Percentiles rank a stretch among this genome's conserved stretches.
Evolutionary conservation across 2,888 invertebrate species (phyloP).

Genomic region (Ophion ventricosus): DNA sequence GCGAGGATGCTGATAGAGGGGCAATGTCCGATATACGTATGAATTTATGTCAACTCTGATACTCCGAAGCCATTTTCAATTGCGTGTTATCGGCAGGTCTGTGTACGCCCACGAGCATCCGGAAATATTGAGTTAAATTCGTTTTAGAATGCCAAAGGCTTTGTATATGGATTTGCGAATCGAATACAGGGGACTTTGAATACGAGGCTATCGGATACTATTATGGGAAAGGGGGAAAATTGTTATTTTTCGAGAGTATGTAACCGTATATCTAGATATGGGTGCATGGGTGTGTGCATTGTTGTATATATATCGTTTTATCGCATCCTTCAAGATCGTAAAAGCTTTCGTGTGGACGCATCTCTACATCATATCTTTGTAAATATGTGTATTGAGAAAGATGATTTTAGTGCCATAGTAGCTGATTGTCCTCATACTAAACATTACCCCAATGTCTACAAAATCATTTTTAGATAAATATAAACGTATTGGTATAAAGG

Average conservation of each 20-base stretch:
- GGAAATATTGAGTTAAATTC: constrained; percentile 36
- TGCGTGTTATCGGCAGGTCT: constrained; percentile 50
- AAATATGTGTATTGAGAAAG: not conserved
- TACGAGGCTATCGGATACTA: constrained; percentile 14
- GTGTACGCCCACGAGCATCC: not conserved
- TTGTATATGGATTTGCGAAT: not conserved
- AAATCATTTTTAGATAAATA: not conserved
- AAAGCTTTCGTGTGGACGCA: constrained; percentile 27
- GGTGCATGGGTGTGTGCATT: constrained; percentile 15
- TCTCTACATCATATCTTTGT: not conserved
- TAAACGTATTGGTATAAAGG: not conserved
- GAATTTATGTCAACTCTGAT: constrained; percentile 21
- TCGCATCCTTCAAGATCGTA: constrained; percentile 41
- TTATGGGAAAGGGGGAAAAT: constrained; percentile 13
- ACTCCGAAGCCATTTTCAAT: constrained; percentile 27
- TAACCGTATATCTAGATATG: not conserved
- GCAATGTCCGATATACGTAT: constrained; percentile 8
- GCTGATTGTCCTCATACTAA: not conserved
- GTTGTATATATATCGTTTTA: constrained; percentile 22
- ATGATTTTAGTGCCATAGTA: too few relatives aligned
- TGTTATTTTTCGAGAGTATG: constrained; percentile 25
- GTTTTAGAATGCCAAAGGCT: constrained; percentile 5
- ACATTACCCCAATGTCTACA: not conserved
- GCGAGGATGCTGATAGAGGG: not conserved
- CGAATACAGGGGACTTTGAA: constrained; percentile 17